Conservation (phyloP, 2,797 vertebrate species). For the Xerus rutilus region DNA sequence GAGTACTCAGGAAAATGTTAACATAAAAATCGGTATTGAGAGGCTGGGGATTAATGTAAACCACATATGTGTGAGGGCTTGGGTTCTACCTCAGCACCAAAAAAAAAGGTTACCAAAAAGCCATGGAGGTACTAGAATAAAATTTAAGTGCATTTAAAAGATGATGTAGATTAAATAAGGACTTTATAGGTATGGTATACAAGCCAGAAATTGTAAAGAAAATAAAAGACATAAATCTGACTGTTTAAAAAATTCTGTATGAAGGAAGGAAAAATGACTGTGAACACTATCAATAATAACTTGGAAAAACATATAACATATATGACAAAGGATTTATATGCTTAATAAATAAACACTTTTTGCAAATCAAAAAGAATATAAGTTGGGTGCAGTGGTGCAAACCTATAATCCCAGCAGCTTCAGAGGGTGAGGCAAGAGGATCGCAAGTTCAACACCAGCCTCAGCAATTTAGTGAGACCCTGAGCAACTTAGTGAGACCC, state of each 20-base stretch:
- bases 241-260: neutral
- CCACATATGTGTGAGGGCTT: neutral
- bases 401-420: too few relatives aligned
- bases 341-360: neutral
- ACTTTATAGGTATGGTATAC: neutral
- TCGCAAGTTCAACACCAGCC: too few relatives aligned
- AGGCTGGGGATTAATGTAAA: neutral
- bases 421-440: too few relatives aligned
- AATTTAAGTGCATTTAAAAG: neutral
- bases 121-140: neutral
- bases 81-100: neutral
- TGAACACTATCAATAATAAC: neutral
- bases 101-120: neutral
- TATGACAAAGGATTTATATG: slow-evolving; percentile 17
- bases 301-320: neutral
- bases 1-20: neutral
- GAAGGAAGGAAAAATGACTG: neutral
- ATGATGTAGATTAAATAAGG: slow-evolving; percentile 8
- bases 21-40: neutral
- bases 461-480: too few relatives aligned
- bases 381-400: neutral
- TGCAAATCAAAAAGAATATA: neutral
- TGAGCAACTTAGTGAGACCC: too few relatives aligned
- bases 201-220: neutral
- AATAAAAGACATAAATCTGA: slow-evolving; percentile 4